These are phyloP conservation scores for Mastomys coucha DNA, from an alignment of 2,113 vertebrate genomes.

Conservation along the genomic window DNA sequence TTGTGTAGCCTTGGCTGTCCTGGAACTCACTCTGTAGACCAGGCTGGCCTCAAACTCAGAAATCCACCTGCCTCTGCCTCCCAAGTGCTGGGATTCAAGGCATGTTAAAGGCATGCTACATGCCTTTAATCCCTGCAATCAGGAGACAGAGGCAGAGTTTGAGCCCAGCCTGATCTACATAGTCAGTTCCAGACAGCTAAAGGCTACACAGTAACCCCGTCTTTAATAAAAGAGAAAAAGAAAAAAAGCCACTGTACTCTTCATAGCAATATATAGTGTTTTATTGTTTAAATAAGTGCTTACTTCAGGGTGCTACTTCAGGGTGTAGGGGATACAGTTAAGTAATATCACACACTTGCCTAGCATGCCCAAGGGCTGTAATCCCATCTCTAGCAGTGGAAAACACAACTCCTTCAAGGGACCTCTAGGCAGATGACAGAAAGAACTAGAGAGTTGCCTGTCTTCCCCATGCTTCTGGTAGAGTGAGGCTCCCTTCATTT, in stretches of 20 bases:
- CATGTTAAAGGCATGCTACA: too few relatives aligned
- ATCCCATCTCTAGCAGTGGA: not conserved
- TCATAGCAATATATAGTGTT: not conserved
- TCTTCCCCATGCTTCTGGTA: not conserved
- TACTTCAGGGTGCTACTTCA: not conserved
- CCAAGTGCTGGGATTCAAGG: too few relatives aligned
- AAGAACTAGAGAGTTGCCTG: not conserved
- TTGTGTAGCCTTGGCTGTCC: too few relatives aligned
- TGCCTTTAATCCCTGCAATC: not conserved
- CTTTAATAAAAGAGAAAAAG: not conserved
- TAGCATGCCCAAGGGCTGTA: not conserved
- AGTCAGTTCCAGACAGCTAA: not conserved
- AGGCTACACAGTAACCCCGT: not conserved
- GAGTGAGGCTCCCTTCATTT: not conserved
- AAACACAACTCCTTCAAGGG: not conserved
- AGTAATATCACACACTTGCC: not conserved
- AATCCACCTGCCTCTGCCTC: too few relatives aligned
- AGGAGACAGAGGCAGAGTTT: not conserved
- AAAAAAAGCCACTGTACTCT: not conserved
- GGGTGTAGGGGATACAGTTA: not conserved
- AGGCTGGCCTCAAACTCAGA: too few relatives aligned
- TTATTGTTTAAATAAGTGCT: not conserved
- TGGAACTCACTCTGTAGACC: too few relatives aligned
- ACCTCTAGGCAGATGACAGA: not conserved
- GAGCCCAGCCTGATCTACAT: not conserved